Conservation (phyloP, 1,140 invertebrate genomes). For the Brachystomella parvula region DNA sequence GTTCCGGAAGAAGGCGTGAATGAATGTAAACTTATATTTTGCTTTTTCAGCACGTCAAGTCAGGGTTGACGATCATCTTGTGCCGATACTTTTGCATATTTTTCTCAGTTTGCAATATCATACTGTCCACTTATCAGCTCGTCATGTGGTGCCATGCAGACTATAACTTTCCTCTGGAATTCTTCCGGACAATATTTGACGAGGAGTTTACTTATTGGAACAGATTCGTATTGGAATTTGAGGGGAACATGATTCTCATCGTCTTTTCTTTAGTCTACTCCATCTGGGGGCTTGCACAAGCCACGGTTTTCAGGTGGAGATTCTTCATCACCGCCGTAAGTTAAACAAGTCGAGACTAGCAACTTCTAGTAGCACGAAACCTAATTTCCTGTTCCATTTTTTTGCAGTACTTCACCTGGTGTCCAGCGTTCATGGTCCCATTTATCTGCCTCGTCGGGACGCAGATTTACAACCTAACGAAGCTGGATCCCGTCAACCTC, state of each 20-base stretch:
- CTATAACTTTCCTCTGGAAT: neutral
- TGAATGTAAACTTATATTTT: too few relatives aligned
- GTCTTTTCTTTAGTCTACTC: neutral
- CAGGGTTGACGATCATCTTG: neutral
- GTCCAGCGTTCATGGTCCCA: neutral
- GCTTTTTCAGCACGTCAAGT: conserved; percentile 1
- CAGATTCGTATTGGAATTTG: neutral
- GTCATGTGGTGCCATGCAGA: neutral
- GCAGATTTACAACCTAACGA: neutral
- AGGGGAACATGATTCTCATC: neutral
- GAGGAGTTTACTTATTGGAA: neutral
- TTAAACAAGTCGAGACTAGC: too few relatives aligned
- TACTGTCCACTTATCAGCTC: neutral
- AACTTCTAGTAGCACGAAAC: too few relatives aligned
- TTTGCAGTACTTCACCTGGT: neutral
- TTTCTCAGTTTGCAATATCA: neutral
- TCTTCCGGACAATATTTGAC: neutral
- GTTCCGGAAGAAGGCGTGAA: too few relatives aligned
- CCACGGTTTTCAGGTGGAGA: neutral
- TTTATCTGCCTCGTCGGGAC: neutral
- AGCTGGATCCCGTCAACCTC: neutral
- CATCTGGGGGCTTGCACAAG: neutral
- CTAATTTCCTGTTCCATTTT: too few relatives aligned
- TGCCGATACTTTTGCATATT: neutral
- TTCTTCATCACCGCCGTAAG: neutral